These are phyloP conservation scores for Gnatocerus cornutus DNA, from an alignment of 2,888 invertebrate genomes.

Conservation along the genomic window DNA sequence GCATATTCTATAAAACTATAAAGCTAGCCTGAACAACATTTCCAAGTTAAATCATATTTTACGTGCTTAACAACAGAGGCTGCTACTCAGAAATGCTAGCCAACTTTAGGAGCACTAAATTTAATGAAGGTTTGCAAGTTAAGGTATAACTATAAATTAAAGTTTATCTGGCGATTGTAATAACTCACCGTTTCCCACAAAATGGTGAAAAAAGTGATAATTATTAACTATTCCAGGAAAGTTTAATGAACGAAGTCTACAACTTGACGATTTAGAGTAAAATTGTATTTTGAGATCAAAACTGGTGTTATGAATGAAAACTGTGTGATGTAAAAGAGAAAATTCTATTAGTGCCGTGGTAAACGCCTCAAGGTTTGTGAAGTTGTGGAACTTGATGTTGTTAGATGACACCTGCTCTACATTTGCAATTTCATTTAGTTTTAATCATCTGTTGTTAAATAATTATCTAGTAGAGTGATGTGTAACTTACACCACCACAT, in stretches of 20 bases:
- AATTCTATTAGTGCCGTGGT: conserved; percentile 21
- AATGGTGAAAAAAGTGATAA: not conserved
- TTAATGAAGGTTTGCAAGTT: conserved; percentile 13
- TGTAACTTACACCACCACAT: conserved; percentile 12
- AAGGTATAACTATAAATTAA: conserved; percentile 10
- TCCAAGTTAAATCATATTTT: conserved; percentile 20
- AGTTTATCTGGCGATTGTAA: conserved; percentile 4
- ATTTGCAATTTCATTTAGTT: conserved; percentile 28
- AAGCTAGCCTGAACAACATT: conserved; percentile 3
- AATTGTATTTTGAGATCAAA: not conserved
- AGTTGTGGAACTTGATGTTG: conserved; percentile 21
- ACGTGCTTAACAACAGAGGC: conserved; percentile 11
- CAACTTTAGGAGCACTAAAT: conserved; percentile 13
- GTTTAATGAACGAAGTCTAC: not conserved
- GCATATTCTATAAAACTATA: conserved; percentile 15
- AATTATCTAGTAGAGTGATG: conserved; percentile 16
- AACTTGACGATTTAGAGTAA: not conserved
- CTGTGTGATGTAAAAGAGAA: conserved; percentile 7
- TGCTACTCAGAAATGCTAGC: conserved; percentile 17
- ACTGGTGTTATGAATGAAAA: conserved; percentile 12
- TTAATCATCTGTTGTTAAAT: conserved; percentile 24
- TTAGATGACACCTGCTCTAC: conserved; percentile 19
- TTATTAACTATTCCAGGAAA: too few relatives aligned
- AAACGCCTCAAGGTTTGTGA: conserved; percentile 22
- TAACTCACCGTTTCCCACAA: not conserved